A percentile compares a stretch with the other conserved stretches of the same genome.
Evolutionary conservation across 2,888 invertebrate genomes (phyloP).

Genomic region (Melieria picta): DNA sequence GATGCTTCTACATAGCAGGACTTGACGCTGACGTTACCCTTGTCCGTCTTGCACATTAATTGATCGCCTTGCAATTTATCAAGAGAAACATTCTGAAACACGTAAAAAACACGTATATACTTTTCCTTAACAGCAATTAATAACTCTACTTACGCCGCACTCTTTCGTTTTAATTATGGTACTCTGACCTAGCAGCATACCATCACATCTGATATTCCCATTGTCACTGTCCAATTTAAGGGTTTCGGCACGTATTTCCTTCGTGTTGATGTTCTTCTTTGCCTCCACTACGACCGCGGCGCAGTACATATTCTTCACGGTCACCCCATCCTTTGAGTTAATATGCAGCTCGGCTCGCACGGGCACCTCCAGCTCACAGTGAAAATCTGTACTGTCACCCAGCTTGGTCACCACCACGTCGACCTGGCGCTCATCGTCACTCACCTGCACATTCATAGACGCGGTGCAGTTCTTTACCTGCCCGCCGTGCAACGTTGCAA

Average conservation of each 20-base stretch:
- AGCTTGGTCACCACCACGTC: slow-evolving; percentile 47
- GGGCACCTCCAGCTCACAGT: slow-evolving; percentile 56
- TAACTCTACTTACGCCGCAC: slow-evolving; percentile 47
- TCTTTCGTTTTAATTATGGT: slow-evolving; percentile 52
- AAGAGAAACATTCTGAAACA: slow-evolving; percentile 40
- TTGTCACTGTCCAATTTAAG: slow-evolving; percentile 52
- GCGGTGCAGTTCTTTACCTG: slow-evolving; percentile 49
- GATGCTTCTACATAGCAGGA: slow-evolving; percentile 62
- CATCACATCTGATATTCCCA: slow-evolving; percentile 57
- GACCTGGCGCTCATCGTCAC: slow-evolving; percentile 49
- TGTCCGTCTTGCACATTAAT: slow-evolving; percentile 54
- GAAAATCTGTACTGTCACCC: slow-evolving; percentile 38
- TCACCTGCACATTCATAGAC: slow-evolving; percentile 47
- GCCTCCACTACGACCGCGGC: slow-evolving; percentile 52
- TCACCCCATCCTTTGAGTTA: slow-evolving; percentile 46
- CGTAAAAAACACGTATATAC: slow-evolving; percentile 6
- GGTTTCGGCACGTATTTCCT: slow-evolving; percentile 54
- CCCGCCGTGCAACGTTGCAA: slow-evolving; percentile 53
- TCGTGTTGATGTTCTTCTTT: slow-evolving; percentile 50
- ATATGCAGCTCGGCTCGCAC: slow-evolving; percentile 57
- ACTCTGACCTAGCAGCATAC: slow-evolving; percentile 54
- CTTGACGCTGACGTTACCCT: slow-evolving; percentile 58
- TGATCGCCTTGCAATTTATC: slow-evolving; percentile 61
- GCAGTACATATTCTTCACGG: slow-evolving; percentile 53
- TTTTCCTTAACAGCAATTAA: neutral